Percentiles rank a stretch among this genome's conserved stretches.
Conservation (phyloP, 2,888 invertebrate genomes). For the Cataglyphis cursor region DNA sequence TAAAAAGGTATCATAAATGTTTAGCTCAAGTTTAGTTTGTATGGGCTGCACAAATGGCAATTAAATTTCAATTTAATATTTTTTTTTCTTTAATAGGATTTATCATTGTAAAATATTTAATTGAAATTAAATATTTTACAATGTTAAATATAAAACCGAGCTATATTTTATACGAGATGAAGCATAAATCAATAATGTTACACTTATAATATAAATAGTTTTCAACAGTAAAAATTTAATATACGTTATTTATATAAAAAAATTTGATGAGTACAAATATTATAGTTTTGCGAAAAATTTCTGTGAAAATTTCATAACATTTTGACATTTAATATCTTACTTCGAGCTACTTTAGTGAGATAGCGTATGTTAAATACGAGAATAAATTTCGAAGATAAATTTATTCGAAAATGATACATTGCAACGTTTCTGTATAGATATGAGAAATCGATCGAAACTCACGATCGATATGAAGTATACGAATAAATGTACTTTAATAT, state of each 20-base stretch:
- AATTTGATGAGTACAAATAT: background rate
- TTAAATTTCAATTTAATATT: background rate
- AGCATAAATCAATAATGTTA: background rate
- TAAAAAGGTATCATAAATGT: background rate
- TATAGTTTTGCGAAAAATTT: background rate
- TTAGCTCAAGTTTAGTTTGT: conserved; percentile 19
- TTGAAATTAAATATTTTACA: background rate
- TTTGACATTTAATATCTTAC: background rate
- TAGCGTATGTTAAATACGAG: conserved; percentile 2
- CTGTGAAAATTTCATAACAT: background rate
- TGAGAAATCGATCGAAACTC: conserved; percentile 45
- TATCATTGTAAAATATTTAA: too few relatives aligned
- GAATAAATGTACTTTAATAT: conserved; percentile 53
- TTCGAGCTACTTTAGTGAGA: background rate
- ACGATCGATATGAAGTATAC: conserved; percentile 49
- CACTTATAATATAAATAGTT: background rate
- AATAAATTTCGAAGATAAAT: conserved; percentile 10
- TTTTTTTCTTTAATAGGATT: too few relatives aligned
- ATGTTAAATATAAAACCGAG: background rate
- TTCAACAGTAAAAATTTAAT: background rate
- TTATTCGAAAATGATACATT: conserved; percentile 34
- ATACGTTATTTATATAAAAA: background rate
- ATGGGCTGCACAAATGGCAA: too few relatives aligned
- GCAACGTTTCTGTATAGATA: conserved; percentile 21
- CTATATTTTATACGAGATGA: background rate